Percentiles rank a stretch among this genome's conserved stretches.
These are phyloP conservation scores for Theonella swinhoei DNA, from an alignment of 37 sponge, comb jelly and placozoan species.

Conservation along the genomic window DNA sequence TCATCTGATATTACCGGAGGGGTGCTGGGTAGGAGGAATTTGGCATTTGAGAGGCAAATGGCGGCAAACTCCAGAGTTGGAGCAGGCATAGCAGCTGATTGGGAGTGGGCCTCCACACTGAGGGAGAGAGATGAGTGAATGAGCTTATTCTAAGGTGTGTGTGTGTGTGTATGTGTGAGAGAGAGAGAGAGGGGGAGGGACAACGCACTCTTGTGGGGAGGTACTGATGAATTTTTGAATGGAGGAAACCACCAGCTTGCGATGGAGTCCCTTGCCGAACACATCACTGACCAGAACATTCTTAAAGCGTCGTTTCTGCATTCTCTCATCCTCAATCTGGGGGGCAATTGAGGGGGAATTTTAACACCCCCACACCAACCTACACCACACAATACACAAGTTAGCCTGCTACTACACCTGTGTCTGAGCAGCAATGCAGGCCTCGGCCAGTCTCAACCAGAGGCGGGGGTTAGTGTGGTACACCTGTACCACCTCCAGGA, in stretches of 20 bases:
- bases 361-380: background rate
- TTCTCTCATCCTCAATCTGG: conserved; percentile 34
- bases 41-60: conserved; percentile 91
- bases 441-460: conserved; percentile 96
- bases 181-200: background rate
- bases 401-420: conserved; percentile 37
- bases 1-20: background rate
- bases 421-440: conserved; percentile 81
- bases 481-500: conserved; percentile 89
- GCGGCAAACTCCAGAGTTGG: conserved; percentile 92
- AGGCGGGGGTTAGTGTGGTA: conserved; percentile 90
- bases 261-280: conserved; percentile 76
- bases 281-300: conserved; percentile 74
- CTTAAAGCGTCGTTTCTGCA: conserved; percentile 45
- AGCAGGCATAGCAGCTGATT: conserved; percentile 85
- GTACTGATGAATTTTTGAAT: conserved; percentile 23
- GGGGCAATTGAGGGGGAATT: background rate
- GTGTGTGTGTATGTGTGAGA: background rate
- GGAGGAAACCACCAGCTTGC: conserved; percentile 70
- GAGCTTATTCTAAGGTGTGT: background rate
- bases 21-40: conserved; percentile 65
- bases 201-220: background rate
- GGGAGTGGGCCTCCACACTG: conserved; percentile 31
- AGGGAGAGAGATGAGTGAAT: background rate
- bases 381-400: background rate